phyloP scores from a whole-genome alignment of 2,888 invertebrate species.

The Aethes cnicana region DNA sequence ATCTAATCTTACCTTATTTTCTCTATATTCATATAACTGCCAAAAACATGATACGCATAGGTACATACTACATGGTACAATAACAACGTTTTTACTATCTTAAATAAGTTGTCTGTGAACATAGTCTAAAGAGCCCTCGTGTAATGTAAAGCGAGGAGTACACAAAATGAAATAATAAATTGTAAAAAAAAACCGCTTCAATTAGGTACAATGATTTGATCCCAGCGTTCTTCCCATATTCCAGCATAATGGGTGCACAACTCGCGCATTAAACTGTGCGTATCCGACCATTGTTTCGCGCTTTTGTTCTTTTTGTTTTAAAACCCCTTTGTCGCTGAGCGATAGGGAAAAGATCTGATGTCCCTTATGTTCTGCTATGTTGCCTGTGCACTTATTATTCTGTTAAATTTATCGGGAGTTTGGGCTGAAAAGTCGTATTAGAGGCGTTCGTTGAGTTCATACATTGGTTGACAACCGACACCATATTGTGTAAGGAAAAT shows the following conservation, averaged over 20 bases:
- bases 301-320: constrained; percentile 73
- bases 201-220: constrained; percentile 49
- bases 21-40: no score
- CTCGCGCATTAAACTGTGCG: constrained; percentile 69
- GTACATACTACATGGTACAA: no score
- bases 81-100: no score
- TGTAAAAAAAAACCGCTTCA: constrained; percentile 21
- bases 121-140: no score
- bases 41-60: no score
- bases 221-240: constrained; percentile 61
- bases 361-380: constrained; percentile 32
- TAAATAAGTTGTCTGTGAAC: no score
- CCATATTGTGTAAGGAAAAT: no score
- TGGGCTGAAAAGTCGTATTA: no score
- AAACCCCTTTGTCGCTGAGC: constrained; percentile 52
- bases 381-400: constrained; percentile 23
- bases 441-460: no score
- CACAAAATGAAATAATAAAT: constrained; percentile 7
- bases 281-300: constrained; percentile 58
- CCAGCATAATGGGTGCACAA: constrained; percentile 60
- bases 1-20: no score
- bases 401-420: constrained; percentile 11
- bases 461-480: no score
- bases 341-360: constrained; percentile 54
- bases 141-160: no score